Percentiles rank a stretch among this genome's conserved stretches.
Conservation (phyloP, 2,113 vertebrate genomes). For the Baryphthengus martii region DNA sequence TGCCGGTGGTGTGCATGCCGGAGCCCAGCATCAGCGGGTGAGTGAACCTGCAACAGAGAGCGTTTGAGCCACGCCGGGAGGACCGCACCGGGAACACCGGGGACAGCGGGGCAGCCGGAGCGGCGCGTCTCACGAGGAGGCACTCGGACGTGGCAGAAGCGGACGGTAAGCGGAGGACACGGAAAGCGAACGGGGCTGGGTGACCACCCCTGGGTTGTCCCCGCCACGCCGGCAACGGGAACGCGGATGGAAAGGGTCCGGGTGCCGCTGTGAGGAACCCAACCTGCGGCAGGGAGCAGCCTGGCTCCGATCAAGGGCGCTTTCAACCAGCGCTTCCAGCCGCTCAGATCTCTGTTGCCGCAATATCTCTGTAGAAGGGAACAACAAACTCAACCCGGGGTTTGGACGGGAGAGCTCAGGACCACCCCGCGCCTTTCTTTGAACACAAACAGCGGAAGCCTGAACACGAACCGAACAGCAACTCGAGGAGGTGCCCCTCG, state of each 20-base stretch:
- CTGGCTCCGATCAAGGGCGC: neutral
- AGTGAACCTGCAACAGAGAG: conserved; percentile 83
- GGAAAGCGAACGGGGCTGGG: conserved; percentile 21
- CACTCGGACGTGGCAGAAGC: neutral
- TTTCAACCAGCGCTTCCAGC: neutral
- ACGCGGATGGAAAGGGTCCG: accelerated
- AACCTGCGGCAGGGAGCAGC: neutral
- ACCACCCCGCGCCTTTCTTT: neutral
- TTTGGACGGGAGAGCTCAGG: conserved; percentile 20
- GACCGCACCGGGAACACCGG: accelerated
- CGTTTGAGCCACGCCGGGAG: neutral
- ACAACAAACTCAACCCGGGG: neutral
- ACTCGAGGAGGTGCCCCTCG: conserved; percentile 48
- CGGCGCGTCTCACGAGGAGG: neutral
- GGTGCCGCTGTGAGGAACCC: neutral
- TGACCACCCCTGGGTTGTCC: neutral
- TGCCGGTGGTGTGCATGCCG: conserved; percentile 92
- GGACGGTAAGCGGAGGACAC: neutral
- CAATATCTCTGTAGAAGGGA: neutral
- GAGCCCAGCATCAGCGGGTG: conserved; percentile 94
- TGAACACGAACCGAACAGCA: neutral
- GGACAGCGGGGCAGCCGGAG: neutral
- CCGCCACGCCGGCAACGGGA: accelerated
- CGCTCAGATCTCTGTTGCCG: neutral
- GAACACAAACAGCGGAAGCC: neutral